Base-by-base conservation (phyloP, 2,113 vertebrate species). In the Zosterops lateralis region DNA sequence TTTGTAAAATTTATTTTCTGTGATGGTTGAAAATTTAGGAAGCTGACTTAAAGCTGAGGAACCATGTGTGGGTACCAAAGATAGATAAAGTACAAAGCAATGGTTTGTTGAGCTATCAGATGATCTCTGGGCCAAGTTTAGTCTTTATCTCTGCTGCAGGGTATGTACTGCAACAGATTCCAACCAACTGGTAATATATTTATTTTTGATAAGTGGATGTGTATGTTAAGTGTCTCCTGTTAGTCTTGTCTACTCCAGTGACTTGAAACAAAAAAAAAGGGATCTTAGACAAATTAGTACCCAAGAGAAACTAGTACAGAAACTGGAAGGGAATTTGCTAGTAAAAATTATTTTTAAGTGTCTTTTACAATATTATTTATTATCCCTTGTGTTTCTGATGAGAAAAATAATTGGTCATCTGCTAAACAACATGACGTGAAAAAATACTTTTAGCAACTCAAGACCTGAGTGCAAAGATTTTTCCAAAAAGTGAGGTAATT, bases 161-260 rank as follows among this genome's bases (percentile, higher is more conserved):
- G 17, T 31, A 56, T 1, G 2, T 73, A 56, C 42, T 83, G 58
- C 78, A 79, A 44, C 12, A 3, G 72, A 64, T 77, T 86, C 83
- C 51, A 79, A 51, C 42, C 45, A 84, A 66, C 8, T 42, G 60
- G 68, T 86, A 74, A 83, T 86, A 12, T 83, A 38, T 93, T 94
- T 94, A 62, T 47, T 84, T 92, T 85, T 89, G 87, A 85, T 96
- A 96, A 92, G 56, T 36, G 51, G 13, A 45, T 66, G 34, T 4
- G 2, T 71, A 34, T 75, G 87, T 76, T 76, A 83, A 85, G 70
- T 80, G 65, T 76, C 67, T 94, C 22, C 1, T 17, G 47, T 87
- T 79, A 79, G 48, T 68, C 70, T 82, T 66, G 54, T 2, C 1
- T 66, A 42, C 34, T 75, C 38, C 32, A 20, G 50, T 83, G 60